Base-by-base conservation (phyloP, 2,888 invertebrate genomes). In the Labia minor region DNA sequence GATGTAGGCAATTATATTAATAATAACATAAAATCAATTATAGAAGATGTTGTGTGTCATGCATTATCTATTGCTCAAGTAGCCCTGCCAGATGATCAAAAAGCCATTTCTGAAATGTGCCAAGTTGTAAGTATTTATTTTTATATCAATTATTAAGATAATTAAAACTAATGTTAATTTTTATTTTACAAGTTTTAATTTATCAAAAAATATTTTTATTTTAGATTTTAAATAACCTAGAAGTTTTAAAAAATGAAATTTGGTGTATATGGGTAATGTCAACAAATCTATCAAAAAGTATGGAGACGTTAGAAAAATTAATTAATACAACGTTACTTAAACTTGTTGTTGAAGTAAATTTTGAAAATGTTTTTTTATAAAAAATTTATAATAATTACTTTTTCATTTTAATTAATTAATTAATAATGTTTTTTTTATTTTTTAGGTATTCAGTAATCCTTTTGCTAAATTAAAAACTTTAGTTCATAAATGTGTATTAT, bases 261-360 rank as follows among this genome's bases (percentile, higher is more conserved):
- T 49, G 49, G 49, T 49, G 8, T 49, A 49, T 49, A 8, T 49
- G 49, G 49, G 49, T 49, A 3, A 10, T 49, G 65, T 20, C 64
- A 10, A n/a, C 26, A 20, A 21, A 20, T 16, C 65, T 69, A n/a
- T 49, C 65, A 49, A 84, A 86, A 73, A 82, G 84, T 14, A 75
- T 88, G 1, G 85, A 86, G 74, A 78, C 80, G 10, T 74, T 87
- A 64, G 88, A 88, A 74, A 82, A 83, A 1, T 85, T 83, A 74
- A 84, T 87, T 6, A 87, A 87, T 72, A 81, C 83, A 11, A 84
- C 86, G 1, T 78, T 87, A 66, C 74, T 88, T 19, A 81, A 82
- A 37, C 74, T 87, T 63, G 80, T 85, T 1, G 76, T 83, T 72
- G 79, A 81, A 70, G 78, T 26, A 26, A 26, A 26, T 26, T 26